Conservation (phyloP, 2,113 vertebrate species). For the Tragelaphus imberbis region DNA sequence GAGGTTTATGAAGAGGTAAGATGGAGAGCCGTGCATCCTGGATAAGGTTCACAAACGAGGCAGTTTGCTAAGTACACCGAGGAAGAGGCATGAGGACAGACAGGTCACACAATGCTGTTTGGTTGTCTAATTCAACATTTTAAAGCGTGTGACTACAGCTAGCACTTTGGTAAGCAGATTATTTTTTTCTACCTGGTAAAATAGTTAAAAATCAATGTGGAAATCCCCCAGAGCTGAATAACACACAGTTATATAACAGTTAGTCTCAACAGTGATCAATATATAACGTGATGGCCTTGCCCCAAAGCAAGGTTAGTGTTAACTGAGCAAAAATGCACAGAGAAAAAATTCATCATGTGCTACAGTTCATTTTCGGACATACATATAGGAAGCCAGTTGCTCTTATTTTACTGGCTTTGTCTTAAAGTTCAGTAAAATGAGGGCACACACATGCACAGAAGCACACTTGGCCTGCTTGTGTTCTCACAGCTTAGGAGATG, state of each 20-base stretch:
- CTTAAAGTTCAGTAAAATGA: not conserved
- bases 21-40: not conserved
- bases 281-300: not conserved
- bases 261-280: not conserved
- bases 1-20: slow-evolving; percentile 93
- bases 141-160: not conserved
- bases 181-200: not conserved
- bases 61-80: not conserved
- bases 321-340: not conserved
- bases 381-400: not conserved
- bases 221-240: not conserved
- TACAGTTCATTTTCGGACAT: not conserved
- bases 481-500: not conserved
- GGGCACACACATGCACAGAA: not conserved
- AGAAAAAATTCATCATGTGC: not conserved
- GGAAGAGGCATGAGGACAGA: not conserved
- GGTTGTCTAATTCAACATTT: not conserved
- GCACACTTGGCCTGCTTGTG: not conserved
- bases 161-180: not conserved
- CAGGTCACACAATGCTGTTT: not conserved
- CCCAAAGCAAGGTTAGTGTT: not conserved
- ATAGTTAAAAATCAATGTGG: not conserved
- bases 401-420: not conserved
- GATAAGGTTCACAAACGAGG: not conserved
- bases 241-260: not conserved